Evolutionary conservation across 2,797 vertebrate genomes (phyloP).

Genomic region (Helarctos malayanus): DNA sequence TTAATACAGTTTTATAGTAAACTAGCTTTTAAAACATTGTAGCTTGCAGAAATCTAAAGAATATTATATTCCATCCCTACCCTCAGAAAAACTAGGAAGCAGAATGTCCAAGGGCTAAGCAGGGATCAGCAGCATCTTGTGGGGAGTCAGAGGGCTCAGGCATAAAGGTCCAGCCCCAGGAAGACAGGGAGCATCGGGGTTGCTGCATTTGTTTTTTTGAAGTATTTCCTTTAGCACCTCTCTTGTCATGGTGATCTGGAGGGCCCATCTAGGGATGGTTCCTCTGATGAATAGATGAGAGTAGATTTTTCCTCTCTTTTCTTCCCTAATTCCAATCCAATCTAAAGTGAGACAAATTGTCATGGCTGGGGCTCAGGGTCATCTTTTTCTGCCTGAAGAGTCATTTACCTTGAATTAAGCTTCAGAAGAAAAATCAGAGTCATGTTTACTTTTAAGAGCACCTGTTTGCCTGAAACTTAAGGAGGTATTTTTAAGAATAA

Average conservation of each 20-base stretch:
- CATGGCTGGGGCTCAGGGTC: neutral
- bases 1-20: neutral
- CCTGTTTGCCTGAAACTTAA: neutral
- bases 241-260: neutral
- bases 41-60: slow-evolving; percentile 40
- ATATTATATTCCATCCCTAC: slow-evolving; percentile 27
- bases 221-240: neutral
- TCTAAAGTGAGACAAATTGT: neutral
- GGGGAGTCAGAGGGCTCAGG: neutral
- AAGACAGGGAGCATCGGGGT: neutral
- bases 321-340: neutral
- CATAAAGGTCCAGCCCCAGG: neutral
- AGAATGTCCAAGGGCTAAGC: neutral
- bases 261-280: neutral
- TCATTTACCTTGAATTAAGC: slow-evolving; percentile 42
- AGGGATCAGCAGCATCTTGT: neutral
- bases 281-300: neutral
- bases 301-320: neutral
- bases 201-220: neutral
- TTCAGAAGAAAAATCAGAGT: slow-evolving; percentile 55
- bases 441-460: neutral
- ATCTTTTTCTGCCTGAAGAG: neutral
- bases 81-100: slow-evolving; percentile 16
- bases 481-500: slow-evolving; percentile 35
- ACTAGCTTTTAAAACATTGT: slow-evolving; percentile 35